Evolutionary conservation across 2,888 invertebrate genomes (phyloP).

Genomic region (Chaitophorus viminalis): DNA sequence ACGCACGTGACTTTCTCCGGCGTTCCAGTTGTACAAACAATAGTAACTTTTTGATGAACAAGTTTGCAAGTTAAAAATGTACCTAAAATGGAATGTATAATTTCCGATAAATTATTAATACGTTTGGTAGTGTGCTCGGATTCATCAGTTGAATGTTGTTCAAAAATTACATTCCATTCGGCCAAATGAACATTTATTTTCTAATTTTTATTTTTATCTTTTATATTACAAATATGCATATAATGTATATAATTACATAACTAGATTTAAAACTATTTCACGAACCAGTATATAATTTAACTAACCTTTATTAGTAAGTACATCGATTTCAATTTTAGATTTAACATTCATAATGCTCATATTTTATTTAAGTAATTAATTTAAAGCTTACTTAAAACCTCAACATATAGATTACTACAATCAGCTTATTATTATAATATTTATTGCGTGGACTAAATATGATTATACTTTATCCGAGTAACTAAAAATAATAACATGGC

Average conservation of each 20-base stretch:
- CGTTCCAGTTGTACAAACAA: slow-evolving; percentile 10
- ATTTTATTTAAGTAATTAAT: too few relatives aligned
- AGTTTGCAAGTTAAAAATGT: slow-evolving; percentile 3
- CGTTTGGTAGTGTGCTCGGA: not conserved
- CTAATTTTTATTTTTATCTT: too few relatives aligned
- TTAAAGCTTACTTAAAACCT: too few relatives aligned
- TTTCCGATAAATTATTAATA: slow-evolving; percentile 4
- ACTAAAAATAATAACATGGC: too few relatives aligned
- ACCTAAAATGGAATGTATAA: not conserved
- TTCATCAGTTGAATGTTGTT: not conserved
- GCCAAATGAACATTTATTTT: not conserved
- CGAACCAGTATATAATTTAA: not conserved
- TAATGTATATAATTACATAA: not conserved
- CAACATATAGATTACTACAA: too few relatives aligned
- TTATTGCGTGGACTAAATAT: too few relatives aligned
- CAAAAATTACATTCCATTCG: not conserved
- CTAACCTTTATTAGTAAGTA: not conserved
- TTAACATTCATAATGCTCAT: too few relatives aligned
- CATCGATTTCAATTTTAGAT: not conserved
- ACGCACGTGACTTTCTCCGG: not conserved
- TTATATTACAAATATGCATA: not conserved
- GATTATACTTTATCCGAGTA: too few relatives aligned
- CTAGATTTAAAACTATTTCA: not conserved
- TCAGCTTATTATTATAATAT: too few relatives aligned
- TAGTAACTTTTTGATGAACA: not conserved